Conservation (phyloP, 2,797 vertebrate genomes). For the Etheostoma perlongum region DNA sequence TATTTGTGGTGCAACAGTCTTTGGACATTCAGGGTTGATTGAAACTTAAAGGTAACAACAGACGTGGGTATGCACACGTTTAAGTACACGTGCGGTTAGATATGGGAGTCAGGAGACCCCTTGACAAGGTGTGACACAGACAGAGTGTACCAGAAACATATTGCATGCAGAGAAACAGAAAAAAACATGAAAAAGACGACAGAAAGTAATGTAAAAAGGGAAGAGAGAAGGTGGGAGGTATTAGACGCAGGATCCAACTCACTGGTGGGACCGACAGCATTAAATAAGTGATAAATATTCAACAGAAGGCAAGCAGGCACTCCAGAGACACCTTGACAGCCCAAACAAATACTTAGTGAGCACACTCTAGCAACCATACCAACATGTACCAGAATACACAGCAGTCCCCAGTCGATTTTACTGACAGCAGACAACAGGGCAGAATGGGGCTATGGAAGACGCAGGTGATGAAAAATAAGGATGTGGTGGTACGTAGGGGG, state of each 20-base stretch:
- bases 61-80: neutral
- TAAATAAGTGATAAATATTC: slow-evolving; percentile 82
- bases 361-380: slow-evolving; percentile 63
- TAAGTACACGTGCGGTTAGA: neutral
- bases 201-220: slow-evolving; percentile 9
- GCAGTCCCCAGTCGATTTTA: slow-evolving; percentile 66
- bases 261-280: slow-evolving; percentile 49
- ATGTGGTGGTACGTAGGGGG: slow-evolving; percentile 41
- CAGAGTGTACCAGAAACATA: slow-evolving; percentile 18
- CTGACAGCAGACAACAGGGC: slow-evolving; percentile 76
- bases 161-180: neutral
- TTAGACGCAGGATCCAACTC: slow-evolving; percentile 66
- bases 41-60: neutral
- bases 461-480: slow-evolving; percentile 62
- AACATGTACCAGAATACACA: slow-evolving; percentile 70
- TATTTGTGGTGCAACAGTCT: slow-evolving; percentile 6
- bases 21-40: neutral
- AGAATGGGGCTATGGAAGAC: slow-evolving; percentile 52
- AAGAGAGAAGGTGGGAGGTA: slow-evolving; percentile 41
- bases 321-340: slow-evolving; percentile 79
- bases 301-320: slow-evolving; percentile 72
- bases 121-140: slow-evolving; percentile 8
- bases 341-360: slow-evolving; percentile 80
- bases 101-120: neutral
- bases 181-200: slow-evolving; percentile 25